Evolutionary conservation across 2,797 vertebrate genomes (phyloP), one percentile per base, ranked within the genome.

Genomic region (Zenarchopterus dispar): DNA sequence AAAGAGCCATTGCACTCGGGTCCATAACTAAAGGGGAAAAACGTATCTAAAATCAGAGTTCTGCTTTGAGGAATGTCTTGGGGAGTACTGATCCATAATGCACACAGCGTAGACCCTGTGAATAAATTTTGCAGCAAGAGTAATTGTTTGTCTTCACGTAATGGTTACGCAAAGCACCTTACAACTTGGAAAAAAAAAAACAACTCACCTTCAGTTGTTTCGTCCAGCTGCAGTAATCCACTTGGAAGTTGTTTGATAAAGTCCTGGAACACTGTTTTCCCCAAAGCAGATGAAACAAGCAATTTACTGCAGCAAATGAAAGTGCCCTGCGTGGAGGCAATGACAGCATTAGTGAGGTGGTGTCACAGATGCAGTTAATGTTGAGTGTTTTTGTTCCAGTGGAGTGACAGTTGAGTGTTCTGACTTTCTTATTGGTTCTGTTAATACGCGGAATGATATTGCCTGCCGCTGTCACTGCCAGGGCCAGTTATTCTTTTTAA

Each of bases 231-330:
- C 87, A 80, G 52, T 79, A 87, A 86, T 46, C 58, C 66, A 64
- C 68, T 75, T 44, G 56, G 62, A 80, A 75, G 58, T 66, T 72
- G 58, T 77, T 84, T 69, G 73, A 77, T 53, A 72, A 82, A 86
- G 69, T 51, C 71, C 83, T 84, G 18, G 5, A 64, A 89, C 77
- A 74, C 73, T 74, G 79, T 89, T 86, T 77, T 70, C 61, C 75
- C 85, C 69, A 81, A 82, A 82, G 73, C 74, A 67, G 79, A 62
- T 68, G 73, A 84, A 85, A 83, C 80, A 84, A 75, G 72, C 80
- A 80, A 79, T 85, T 87, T 78, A 74, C 73, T 58, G 57, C 73
- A 76, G 73, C 81, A 81, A 85, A 90, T 84, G 62, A 78, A 79
- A 83, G 65, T 53, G 47, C 67, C 58, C 17, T 62, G 73, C 78